phyloP scores from a whole-genome alignment of 2,797 vertebrate species.

The Agapornis canus region DNA sequence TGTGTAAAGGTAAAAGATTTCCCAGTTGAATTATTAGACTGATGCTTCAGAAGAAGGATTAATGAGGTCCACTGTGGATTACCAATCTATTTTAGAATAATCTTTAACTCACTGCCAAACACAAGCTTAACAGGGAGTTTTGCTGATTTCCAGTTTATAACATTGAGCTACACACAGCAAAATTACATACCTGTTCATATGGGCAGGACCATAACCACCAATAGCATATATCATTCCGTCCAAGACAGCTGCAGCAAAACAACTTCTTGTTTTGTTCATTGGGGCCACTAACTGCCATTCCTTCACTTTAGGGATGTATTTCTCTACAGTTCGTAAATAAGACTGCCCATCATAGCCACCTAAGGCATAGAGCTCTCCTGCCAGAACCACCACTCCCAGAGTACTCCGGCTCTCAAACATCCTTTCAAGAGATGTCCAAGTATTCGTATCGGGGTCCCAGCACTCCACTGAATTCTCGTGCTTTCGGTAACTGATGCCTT shows the following conservation, averaged over 20 bases:
- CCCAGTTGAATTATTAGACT: not conserved
- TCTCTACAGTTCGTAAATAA: constrained; percentile 95
- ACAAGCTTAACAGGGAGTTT: not conserved
- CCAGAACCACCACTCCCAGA: constrained; percentile 90
- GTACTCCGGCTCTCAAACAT: constrained; percentile 96
- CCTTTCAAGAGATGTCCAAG: constrained; percentile 89
- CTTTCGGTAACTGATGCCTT: constrained; percentile 91
- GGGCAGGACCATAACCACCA: constrained; percentile 95
- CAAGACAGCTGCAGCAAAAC: constrained; percentile 92
- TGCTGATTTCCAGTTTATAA: not conserved
- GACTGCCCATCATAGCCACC: constrained; percentile 97
- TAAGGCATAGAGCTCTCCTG: constrained; percentile 93
- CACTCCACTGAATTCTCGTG: constrained; percentile 95
- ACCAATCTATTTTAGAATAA: not conserved
- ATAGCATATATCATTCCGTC: constrained; percentile 99
- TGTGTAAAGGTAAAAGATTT: not conserved
- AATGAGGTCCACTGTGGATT: not conserved
- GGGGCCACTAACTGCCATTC: constrained; percentile 96
- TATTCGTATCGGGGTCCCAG: constrained; percentile 97
- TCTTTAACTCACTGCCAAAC: not conserved
- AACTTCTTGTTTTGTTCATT: constrained; percentile 95
- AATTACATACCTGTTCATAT: constrained; percentile 69
- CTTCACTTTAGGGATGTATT: constrained; percentile 91
- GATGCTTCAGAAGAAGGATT: not conserved
- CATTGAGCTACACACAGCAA: rapidly evolving